Base-by-base conservation (phyloP, 1,140 invertebrate genomes). In the Drosophila guanche region DNA sequence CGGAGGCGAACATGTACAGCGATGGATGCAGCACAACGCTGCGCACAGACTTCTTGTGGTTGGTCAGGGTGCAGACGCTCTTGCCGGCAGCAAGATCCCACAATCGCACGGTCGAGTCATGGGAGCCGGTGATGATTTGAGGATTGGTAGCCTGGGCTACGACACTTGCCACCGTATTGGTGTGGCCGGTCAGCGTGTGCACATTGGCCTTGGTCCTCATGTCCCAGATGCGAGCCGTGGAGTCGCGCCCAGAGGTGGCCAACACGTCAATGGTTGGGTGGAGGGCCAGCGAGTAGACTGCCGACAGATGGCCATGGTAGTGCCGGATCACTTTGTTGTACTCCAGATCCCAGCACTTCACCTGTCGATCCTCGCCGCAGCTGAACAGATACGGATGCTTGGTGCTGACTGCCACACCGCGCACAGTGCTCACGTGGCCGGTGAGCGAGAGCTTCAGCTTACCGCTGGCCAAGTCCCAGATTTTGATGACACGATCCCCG, bases 301-400 rank as follows among this genome's bases (percentile, higher is more conserved):
- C 99, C 75, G 98, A 99, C 46, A 99, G 93, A 93, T 99, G 99
- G 0, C 99, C 99, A 93, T 99, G 99, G 92, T 99, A 99, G 92
- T 99, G 98, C 7, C 99, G 93, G 69, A 99, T 99, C 4, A 98
- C 97, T 94, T 99, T 99, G 91, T 99, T 99, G 73, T 99, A 98
- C 92, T 99, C 99, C 8, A 99, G 93, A 93, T 99, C 99, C 99
- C 99, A 99, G 91, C 99, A 99, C 93, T 99, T 99, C 0, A 99
- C 99, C 93, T 99, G 98, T 88, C 99, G 95, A 92, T 99, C 99
- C 94, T 99, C 99, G 22, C 98, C 99, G 92, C 98, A 99, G 79
- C 98, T 99, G 92, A 99, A 99, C 20, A 99, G 92, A 92, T 99
- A 99, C 7, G 99, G 99, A 93, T 99, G 99, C 72, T 98, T 93